Base-by-base conservation (phyloP, 2,888 invertebrate species). In the Microctonus hyperodae region DNA sequence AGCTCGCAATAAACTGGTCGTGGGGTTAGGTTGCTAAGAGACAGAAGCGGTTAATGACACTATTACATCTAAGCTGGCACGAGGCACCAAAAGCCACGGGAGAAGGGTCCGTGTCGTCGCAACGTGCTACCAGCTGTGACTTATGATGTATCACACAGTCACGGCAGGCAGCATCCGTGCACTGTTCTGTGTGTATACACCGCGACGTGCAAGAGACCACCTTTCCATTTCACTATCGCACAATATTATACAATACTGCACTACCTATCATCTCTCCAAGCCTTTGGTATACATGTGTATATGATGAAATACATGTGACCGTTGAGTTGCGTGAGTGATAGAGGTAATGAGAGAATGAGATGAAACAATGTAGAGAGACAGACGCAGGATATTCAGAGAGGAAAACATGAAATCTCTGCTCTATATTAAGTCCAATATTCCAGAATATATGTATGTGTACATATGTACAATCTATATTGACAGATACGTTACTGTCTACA, bases 61-160 rank as follows among this genome's bases (percentile, higher is more conserved):
- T 79, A 78, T 81, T 79, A 79, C 79, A 72, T 76, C 75, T 76
- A 74, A 74, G 74, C 75, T 70, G 60, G 69, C 71, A 64, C 63
- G 57, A 64, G 65, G 55, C 58, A 65, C 69, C 37, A 60, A 61
- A n/a, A 62, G 59, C 31, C 48, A 40, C 44, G 58, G 57, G 53
- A 67, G 62, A 70, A 66, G 73, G 77, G 74, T 74, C 69, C 76
- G 78, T 75, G 80, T 81, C 80, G 77, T 77, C 76, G 79, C 80
- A 81, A 78, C 73, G 80, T 81, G 80, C 78, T 79, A 81, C 81
- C 80, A 79, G 76, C 80, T 81, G 80, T 81, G 81, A 81, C 80
- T 81, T 81, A 81, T 80, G 79, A 81, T 80, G 78, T 81, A 81
- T 81, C 79, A 77, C 75, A 69, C 25, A 75, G 74, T 74, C 73